These are phyloP conservation scores for Parauchenoglanis punctatus DNA, from an alignment of 2,797 vertebrate species.

Conservation along the genomic window DNA sequence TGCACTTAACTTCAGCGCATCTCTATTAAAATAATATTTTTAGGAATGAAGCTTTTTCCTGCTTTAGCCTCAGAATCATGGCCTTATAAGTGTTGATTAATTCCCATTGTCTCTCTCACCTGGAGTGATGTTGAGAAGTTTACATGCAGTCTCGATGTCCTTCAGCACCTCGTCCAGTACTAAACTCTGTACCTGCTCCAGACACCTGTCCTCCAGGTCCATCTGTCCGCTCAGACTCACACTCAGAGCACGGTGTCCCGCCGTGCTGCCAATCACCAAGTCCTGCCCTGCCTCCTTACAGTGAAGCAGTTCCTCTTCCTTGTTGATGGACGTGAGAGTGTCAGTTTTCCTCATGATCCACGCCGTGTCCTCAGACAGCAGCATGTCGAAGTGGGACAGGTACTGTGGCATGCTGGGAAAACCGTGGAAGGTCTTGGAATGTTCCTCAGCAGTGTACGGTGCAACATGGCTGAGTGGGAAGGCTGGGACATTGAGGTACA, in stretches of 20 bases:
- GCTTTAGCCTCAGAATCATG: neutral
- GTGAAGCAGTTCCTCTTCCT: neutral
- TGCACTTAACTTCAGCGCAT: neutral
- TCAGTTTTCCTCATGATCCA: constrained; percentile 80
- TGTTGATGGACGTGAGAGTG: constrained; percentile 60
- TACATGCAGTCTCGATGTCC: constrained; percentile 97
- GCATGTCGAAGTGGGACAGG: constrained; percentile 90
- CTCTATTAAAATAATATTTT: neutral
- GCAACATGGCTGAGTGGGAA: constrained; percentile 9
- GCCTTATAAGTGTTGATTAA: neutral
- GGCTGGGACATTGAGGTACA: constrained; percentile 10
- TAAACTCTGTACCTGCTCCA: constrained; percentile 97
- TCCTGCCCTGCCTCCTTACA: constrained; percentile 77
- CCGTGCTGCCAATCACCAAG: constrained; percentile 93
- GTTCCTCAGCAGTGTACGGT: neutral
- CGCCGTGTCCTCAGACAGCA: constrained; percentile 79
- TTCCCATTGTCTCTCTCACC: constrained; percentile 51
- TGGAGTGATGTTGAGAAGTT: constrained; percentile 93
- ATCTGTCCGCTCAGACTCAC: constrained; percentile 80
- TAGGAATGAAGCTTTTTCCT: neutral
- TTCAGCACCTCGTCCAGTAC: constrained; percentile 96
- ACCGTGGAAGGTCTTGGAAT: constrained; percentile 1
- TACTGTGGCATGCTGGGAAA: constrained; percentile 61
- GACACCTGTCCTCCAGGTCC: constrained; percentile 82
- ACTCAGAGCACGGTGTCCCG: constrained; percentile 72